Base-by-base conservation (phyloP, 30 jellyfish, hydroid and myxozoan genomes). In the Mastigias papua region DNA sequence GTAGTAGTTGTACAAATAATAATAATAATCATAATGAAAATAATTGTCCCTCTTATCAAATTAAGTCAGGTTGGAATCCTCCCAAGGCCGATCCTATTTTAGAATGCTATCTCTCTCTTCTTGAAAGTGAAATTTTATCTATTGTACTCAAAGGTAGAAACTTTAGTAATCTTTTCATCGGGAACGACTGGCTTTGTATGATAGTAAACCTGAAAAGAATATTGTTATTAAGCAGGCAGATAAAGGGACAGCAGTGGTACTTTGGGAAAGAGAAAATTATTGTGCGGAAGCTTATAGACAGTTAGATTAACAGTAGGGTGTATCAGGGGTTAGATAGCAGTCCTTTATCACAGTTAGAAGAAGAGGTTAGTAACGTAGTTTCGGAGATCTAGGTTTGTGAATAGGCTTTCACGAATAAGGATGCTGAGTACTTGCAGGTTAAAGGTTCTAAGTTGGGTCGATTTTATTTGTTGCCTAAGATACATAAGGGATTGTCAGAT, bases 401-500 rank as follows among this genome's bases (percentile, higher is more conserved):
- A 0, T 15, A 42, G 54, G 54, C 54, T 42, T 42, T 42, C 7
- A 4, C 54, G 13, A 15, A 0, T 4, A 42, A 60, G 17, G 72
- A 21, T 5, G 33, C n/a, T 60, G 72, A 27, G 17, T 60, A 60
- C 17, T 60, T 0, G 33, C 72, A 60, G 72, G 72, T 27, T 60
- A 60, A 19, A 27, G n/a, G 0, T 60, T 51, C 83, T 62, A 27
- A 79, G 83, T 11, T 30, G 23, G 90, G 63, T 46, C 60, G 90
- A 1, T 63, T 62, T 57, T 79, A 79, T 61, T 31, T 79, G 50
- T 37, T 79, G 34, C 90, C 90, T 0, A 79, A 79, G 67, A 79
- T 51, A 28, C 90, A 79, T 63, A 58, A 79, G 0, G 4, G 90
- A 27, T 60, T 79, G 0, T 0, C 0, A 11, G 32, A 30, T 32